A percentile compares a stretch with the other conserved stretches of the same genome.
These are phyloP conservation scores for Dexiosoma caninum DNA, from an alignment of 2,888 invertebrate genomes.

Conservation along the genomic window DNA sequence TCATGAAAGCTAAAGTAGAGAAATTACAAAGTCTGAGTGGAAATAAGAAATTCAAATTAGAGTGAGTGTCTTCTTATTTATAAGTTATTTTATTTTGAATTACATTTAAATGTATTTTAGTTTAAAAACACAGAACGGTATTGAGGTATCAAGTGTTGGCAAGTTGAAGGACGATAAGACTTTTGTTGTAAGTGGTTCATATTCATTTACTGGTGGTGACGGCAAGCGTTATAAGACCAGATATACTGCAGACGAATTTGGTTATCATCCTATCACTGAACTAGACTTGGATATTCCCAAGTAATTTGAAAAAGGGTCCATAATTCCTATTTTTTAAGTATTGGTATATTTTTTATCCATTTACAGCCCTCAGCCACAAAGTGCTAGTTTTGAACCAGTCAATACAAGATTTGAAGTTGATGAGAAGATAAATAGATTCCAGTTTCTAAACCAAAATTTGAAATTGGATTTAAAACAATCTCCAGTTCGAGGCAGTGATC, in stretches of 20 bases:
- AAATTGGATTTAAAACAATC: conserved; percentile 67
- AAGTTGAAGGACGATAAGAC: conserved; percentile 77
- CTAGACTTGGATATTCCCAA: conserved; percentile 76
- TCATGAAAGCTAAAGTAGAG: conserved; percentile 75
- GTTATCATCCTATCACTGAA: conserved; percentile 78
- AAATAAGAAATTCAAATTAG: conserved; percentile 76
- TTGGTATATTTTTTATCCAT: not conserved
- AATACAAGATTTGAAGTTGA: conserved; percentile 55
- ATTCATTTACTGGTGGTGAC: conserved; percentile 77
- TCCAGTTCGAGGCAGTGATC: conserved; percentile 71
- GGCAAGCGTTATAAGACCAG: conserved; percentile 77
- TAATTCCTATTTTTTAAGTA: not conserved
- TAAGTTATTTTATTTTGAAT: not conserved
- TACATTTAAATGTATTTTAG: conserved; percentile 64
- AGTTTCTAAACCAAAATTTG: conserved; percentile 74
- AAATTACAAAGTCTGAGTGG: conserved; percentile 72
- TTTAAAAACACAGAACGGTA: conserved; percentile 77
- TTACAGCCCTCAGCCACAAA: conserved; percentile 68
- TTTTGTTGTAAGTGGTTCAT: conserved; percentile 77
- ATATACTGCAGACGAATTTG: conserved; percentile 77
- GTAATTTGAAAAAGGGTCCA: conserved; percentile 66
- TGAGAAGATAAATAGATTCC: conserved; percentile 70
- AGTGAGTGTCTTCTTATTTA: conserved; percentile 67
- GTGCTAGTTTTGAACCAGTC: conserved; percentile 20
- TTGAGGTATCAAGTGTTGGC: conserved; percentile 76